phyloP scores from a whole-genome alignment of 2,888 invertebrate genomes.

The Heliconius ethilla region DNA sequence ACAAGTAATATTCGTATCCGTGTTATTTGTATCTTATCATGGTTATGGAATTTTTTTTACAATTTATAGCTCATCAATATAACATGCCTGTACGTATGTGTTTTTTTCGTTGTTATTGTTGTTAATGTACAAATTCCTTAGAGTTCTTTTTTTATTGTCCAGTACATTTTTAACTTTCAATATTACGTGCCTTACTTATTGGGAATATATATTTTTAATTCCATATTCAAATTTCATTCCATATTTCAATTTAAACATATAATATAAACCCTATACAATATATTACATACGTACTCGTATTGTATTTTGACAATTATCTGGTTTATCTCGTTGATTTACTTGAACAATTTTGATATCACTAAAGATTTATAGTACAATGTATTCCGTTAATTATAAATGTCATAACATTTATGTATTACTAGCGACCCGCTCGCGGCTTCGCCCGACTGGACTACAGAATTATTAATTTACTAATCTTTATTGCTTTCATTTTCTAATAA shows the following conservation, averaged over 20 bases:
- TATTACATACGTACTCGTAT: too few relatives aligned
- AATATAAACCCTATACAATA: not conserved
- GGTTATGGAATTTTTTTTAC: slow-evolving; percentile 7
- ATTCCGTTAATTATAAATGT: not conserved
- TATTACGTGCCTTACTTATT: too few relatives aligned
- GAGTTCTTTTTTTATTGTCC: too few relatives aligned
- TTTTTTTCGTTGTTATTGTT: not conserved
- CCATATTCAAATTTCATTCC: not conserved
- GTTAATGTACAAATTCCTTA: not conserved
- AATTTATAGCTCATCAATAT: not conserved
- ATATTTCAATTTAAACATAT: not conserved
- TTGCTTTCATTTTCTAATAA: too few relatives aligned
- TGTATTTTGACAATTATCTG: not conserved
- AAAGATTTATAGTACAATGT: too few relatives aligned
- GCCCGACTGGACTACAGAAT: too few relatives aligned
- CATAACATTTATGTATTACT: not conserved
- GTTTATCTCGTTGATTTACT: not conserved
- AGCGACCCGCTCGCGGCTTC: too few relatives aligned
- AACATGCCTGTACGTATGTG: not conserved
- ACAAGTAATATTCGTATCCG: not conserved
- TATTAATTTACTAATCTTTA: too few relatives aligned
- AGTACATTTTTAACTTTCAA: too few relatives aligned
- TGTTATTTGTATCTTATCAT: slow-evolving; percentile 11
- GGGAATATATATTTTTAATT: too few relatives aligned
- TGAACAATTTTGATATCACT: not conserved